Percentiles rank a stretch among this genome's conserved stretches.
phyloP scores from a whole-genome alignment of 1,140 invertebrate genomes.

The Hycleus phaleratus region DNA sequence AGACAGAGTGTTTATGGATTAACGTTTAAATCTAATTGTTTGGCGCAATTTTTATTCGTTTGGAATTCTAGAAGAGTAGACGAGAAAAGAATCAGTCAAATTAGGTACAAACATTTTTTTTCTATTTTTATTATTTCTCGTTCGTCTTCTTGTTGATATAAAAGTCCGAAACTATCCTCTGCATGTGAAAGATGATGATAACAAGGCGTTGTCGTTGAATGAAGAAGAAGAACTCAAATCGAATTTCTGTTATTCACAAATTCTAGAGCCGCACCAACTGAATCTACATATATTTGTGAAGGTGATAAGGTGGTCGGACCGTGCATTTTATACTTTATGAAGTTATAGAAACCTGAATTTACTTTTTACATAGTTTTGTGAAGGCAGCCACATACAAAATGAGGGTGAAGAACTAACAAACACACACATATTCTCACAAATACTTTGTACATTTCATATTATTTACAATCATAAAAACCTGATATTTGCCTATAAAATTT shows the following conservation, averaged over 20 bases:
- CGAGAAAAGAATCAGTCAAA: too few species aligned
- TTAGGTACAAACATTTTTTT: too few species aligned
- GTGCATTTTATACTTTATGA: constrained; percentile 26
- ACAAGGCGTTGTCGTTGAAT: constrained; percentile 21
- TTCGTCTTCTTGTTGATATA: neutral
- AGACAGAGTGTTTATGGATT: too few species aligned
- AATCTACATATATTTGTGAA: constrained; percentile 38
- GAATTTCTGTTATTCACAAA: constrained; percentile 38
- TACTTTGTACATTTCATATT: constrained; percentile 6
- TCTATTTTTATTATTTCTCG: too few species aligned
- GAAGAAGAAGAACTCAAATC: constrained; percentile 37
- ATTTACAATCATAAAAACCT: constrained; percentile 1
- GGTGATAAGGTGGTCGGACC: constrained; percentile 32
- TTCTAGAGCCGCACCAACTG: constrained; percentile 25
- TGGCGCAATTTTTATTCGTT: too few species aligned
- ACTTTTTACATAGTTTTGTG: too few species aligned
- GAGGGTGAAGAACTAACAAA: too few species aligned
- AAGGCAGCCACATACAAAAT: too few species aligned
- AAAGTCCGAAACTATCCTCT: constrained; percentile 35
- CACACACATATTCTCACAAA: neutral
- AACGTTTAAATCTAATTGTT: too few species aligned
- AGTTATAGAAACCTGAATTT: constrained; percentile 22
- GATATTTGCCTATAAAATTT: constrained; percentile 16
- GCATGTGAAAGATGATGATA: constrained; percentile 21
- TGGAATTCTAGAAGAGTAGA: too few species aligned